Conservation (phyloP, 2,113 vertebrate species). For the Micromys minutus region DNA sequence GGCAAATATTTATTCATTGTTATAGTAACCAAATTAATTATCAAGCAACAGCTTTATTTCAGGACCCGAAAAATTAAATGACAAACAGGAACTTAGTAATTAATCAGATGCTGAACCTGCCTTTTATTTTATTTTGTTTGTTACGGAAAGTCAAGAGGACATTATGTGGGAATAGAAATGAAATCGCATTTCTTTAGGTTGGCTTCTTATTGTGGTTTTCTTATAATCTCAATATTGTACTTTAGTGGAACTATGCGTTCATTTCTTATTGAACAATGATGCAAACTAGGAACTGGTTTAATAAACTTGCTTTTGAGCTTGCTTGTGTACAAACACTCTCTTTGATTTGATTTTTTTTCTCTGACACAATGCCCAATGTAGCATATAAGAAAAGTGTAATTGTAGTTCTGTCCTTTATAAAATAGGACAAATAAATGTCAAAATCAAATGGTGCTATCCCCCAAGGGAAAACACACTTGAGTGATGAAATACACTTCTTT, state of each 20-base stretch:
- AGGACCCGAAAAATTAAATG: constrained; percentile 23
- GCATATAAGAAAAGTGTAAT: constrained; percentile 82
- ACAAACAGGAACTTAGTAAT: neutral
- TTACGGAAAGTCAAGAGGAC: constrained; percentile 13
- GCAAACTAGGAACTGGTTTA: constrained; percentile 70
- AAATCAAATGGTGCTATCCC: constrained; percentile 88
- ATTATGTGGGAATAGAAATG: neutral
- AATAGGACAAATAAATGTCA: constrained; percentile 92
- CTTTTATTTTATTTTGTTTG: constrained; percentile 12
- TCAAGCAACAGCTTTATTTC: neutral
- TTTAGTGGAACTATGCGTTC: constrained; percentile 50
- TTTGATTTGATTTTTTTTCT: constrained; percentile 87
- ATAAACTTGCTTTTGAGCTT: constrained; percentile 79
- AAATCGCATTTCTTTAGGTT: neutral
- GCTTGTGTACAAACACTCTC: constrained; percentile 76
- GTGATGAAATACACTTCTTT: constrained; percentile 86
- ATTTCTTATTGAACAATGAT: constrained; percentile 67
- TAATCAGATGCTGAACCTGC: neutral
- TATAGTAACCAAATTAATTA: constrained; percentile 57
- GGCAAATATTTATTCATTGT: constrained; percentile 44
- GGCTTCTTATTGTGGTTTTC: constrained; percentile 27
- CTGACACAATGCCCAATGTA: constrained; percentile 83
- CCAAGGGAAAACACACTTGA: constrained; percentile 85
- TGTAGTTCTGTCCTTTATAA: constrained; percentile 90
- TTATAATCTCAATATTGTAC: neutral